These are phyloP conservation scores for Sinosuthora webbiana DNA, from an alignment of 2,113 vertebrate genomes.

Conservation along the genomic window DNA sequence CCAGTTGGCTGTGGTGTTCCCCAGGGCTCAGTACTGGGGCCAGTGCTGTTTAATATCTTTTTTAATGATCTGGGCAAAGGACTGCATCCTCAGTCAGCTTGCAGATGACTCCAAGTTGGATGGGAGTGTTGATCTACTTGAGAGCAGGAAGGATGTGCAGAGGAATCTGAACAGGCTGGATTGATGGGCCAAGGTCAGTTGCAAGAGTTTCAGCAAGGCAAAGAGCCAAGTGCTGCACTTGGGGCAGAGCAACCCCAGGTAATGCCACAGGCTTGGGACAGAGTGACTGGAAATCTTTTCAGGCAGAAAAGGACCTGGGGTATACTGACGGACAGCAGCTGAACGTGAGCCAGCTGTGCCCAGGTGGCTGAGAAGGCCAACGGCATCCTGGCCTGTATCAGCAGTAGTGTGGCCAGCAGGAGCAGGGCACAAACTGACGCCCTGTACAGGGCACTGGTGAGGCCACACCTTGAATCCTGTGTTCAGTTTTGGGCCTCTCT, in stretches of 20 bases:
- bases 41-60: not conserved
- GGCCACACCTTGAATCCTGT: not conserved
- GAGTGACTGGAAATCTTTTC: not conserved
- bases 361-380: not conserved
- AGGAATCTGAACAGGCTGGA: not conserved
- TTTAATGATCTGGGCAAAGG: not conserved
- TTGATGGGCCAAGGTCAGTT: not conserved
- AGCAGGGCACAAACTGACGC: no score
- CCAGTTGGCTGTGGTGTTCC: not conserved
- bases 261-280: not conserved
- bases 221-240: not conserved
- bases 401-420: not conserved
- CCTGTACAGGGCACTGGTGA: not conserved
- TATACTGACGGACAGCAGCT: not conserved
- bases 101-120: not conserved
- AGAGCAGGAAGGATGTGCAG: not conserved
- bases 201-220: not conserved
- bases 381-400: not conserved
- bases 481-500: not conserved
- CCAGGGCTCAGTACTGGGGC: no score
- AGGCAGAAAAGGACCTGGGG: not conserved
- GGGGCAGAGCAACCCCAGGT: not conserved
- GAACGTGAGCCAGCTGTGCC: not conserved
- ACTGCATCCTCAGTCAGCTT: not conserved
- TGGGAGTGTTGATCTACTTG: not conserved